Conservation (phyloP, 2,113 vertebrate genomes). For the Oryzias javanicus region DNA sequence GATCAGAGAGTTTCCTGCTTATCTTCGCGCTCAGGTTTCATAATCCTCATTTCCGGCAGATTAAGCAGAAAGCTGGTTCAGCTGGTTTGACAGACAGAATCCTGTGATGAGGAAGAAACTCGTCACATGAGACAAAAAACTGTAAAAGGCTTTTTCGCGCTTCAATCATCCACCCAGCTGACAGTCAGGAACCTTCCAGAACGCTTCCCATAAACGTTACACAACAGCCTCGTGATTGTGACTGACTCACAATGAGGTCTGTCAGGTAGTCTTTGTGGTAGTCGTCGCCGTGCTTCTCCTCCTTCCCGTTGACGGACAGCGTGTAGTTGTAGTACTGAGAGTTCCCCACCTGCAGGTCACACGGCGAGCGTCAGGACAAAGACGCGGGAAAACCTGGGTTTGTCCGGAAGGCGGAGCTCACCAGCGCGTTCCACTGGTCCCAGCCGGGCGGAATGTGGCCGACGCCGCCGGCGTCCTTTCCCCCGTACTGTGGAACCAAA, state of each 20-base stretch:
- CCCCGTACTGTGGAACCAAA: constrained; percentile 69
- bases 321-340: constrained; percentile 83
- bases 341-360: constrained; percentile 74
- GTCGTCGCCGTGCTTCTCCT: constrained; percentile 70
- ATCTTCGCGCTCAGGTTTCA: too few species aligned
- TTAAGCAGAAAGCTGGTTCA: background rate
- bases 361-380: background rate
- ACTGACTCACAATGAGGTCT: constrained; percentile 75
- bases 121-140: too few species aligned
- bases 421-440: constrained; percentile 80
- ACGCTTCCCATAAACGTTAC: constrained; percentile 13
- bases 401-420: constrained; percentile 39
- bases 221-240: background rate
- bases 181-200: background rate
- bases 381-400: background rate
- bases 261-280: constrained; percentile 80
- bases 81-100: constrained; percentile 6
- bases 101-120: constrained; percentile 11
- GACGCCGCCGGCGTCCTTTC: constrained; percentile 60
- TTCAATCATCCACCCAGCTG: too few species aligned
- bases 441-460: constrained; percentile 76
- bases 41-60: too few species aligned
- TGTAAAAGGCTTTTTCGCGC: too few species aligned
- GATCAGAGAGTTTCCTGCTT: too few species aligned
- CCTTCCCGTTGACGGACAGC: constrained; percentile 76